A percentile compares a stretch with the other conserved stretches of the same genome.
Conservation (phyloP, 1,140 invertebrate genomes). For the Diabrotica undecimpunctata region DNA sequence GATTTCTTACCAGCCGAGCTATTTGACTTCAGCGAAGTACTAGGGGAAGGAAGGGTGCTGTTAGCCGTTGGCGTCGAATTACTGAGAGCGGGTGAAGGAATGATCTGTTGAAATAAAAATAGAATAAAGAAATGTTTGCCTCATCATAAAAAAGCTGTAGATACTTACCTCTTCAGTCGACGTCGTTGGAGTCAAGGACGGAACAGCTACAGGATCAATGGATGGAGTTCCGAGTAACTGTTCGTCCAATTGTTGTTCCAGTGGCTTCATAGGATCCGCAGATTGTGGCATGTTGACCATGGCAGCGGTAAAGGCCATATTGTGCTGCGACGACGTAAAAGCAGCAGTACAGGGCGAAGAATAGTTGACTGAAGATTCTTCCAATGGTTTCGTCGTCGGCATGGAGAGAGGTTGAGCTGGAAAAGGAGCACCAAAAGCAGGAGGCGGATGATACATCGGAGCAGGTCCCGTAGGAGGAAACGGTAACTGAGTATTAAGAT, state of each 20-base stretch:
- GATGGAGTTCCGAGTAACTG: constrained; percentile 26
- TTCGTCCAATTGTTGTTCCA: constrained; percentile 39
- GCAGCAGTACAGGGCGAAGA: constrained; percentile 64
- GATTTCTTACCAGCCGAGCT: constrained; percentile 55
- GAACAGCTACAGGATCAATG: constrained; percentile 35
- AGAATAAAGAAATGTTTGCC: not conserved
- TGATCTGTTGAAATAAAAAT: constrained; percentile 4
- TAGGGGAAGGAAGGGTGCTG: constrained; percentile 39
- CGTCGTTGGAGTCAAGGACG: constrained; percentile 25
- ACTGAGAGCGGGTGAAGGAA: constrained; percentile 21
- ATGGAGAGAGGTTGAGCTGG: constrained; percentile 51
- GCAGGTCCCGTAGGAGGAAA: constrained; percentile 60
- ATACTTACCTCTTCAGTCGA: constrained; percentile 20
- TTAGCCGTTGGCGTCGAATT: constrained; percentile 16
- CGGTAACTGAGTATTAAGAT: constrained; percentile 56
- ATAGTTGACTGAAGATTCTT: constrained; percentile 50
- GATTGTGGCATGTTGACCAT: constrained; percentile 57
- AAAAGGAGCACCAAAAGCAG: constrained; percentile 58
- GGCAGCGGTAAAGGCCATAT: constrained; percentile 70
- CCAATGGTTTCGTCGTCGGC: constrained; percentile 54
- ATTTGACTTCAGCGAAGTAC: constrained; percentile 41
- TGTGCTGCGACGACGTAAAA: constrained; percentile 73
- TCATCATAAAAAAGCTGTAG: not conserved
- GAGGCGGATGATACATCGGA: constrained; percentile 57
- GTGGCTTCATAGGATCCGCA: constrained; percentile 36